These are phyloP conservation scores for Hydrolagus colliei DNA, from an alignment of 2,797 vertebrate genomes.

Conservation along the genomic window DNA sequence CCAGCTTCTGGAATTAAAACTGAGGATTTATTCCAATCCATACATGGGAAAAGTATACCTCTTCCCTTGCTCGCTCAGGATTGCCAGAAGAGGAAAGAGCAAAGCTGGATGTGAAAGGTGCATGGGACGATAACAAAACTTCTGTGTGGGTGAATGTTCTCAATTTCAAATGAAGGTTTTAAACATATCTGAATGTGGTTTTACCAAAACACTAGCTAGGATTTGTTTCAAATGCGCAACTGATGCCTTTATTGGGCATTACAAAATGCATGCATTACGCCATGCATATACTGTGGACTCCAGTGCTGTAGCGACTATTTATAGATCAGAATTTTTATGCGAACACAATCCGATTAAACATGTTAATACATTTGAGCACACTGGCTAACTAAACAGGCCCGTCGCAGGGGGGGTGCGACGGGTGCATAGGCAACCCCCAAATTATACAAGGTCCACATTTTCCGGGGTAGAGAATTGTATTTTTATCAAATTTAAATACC, in stretches of 20 bases:
- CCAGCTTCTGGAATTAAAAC: too few species aligned
- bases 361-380: not conserved
- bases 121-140: not conserved
- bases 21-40: too few species aligned
- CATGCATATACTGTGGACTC: not conserved
- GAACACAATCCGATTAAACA: not conserved
- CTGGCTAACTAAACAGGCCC: not conserved
- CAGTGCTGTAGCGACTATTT: not conserved
- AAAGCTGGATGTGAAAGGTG: too few species aligned
- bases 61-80: too few species aligned
- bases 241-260: not conserved
- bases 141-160: slow-evolving; percentile 14
- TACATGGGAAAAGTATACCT: too few species aligned
- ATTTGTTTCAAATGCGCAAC: not conserved
- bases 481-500: too few species aligned
- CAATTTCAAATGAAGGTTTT: slow-evolving; percentile 19
- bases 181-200: slow-evolving; percentile 1
- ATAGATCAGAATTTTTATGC: not conserved
- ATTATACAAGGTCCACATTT: too few species aligned
- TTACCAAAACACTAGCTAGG: not conserved
- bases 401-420: not conserved
- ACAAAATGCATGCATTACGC: too few species aligned
- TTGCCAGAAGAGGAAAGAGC: too few species aligned
- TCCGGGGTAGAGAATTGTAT: too few species aligned
- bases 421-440: too few species aligned